Base-by-base conservation (phyloP, 1,140 invertebrate species). In the Augochlora pura region DNA sequence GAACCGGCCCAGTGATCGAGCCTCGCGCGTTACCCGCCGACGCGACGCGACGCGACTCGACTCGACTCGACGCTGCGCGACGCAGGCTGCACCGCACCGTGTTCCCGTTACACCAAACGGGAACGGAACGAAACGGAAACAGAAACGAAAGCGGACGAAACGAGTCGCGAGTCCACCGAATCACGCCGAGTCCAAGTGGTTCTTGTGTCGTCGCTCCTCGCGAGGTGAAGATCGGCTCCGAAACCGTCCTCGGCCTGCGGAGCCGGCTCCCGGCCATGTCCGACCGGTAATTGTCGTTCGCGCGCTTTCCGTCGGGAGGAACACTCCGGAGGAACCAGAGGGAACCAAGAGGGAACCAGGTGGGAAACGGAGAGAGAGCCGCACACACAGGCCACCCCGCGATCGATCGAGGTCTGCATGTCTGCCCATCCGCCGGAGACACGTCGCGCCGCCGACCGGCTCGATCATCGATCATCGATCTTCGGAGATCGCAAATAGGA, bases 1-100 rank as follows among this genome's bases (percentile, higher is more conserved):
- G 84, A 83, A 64, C 77, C 78, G 82, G 77, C 71, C 77, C 72
- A 73, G 83, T 79, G 83, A 84, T 84, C 83, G 82, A 84, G 77
- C 32, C 69, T 72, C 46, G 14, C 69, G 62, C 59, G 57, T 25
- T 39, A 18, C 21, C 42, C 42, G 38, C 42, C 38, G n/a, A 23
- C 42, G 46, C 65, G 25, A 2, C 65, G n/a, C 10, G 5, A 32
- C 59, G 59, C 59, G 78, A 16, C 42, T 72, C 32, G 32, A 12
- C 42, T 46, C 42, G 42, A 46, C 9, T 46, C 42, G 42, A 46
- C 10, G 42, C 42, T 8, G 14, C 25, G 27, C 70, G 67, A 39
- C 75, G 57, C 66, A 46, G 42, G 10, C 42, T 10, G 42, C 9
- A 46, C 42, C 42, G 32, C 32, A 46, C 42, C 42, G 42, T 14